phyloP scores from a whole-genome alignment of 1,140 invertebrate species.

The Zaprionus nigranus region DNA sequence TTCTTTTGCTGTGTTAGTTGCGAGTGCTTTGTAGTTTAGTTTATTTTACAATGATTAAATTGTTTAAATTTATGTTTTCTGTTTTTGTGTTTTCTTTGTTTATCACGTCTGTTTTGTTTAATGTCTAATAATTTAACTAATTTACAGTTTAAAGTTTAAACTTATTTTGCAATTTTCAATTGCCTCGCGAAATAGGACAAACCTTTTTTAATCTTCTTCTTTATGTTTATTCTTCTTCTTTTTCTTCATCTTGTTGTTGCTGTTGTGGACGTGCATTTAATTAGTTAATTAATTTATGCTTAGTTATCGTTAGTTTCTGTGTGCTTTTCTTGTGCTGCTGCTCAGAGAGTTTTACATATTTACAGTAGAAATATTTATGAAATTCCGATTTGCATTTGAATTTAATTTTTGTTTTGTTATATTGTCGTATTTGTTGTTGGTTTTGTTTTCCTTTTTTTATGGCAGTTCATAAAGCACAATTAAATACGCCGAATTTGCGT shows the following conservation, averaged over 20 bases:
- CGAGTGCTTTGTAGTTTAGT: conserved; percentile 38
- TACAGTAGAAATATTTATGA: conserved; percentile 75
- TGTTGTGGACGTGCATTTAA: conserved; percentile 74
- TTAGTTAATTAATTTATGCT: conserved; percentile 55
- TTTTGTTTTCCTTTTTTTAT: conserved; percentile 67
- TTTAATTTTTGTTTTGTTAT: conserved; percentile 43
- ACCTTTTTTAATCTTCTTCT: conserved; percentile 39
- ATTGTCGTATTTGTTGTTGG: conserved; percentile 22
- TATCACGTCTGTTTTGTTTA: conserved; percentile 82
- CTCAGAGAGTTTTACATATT: conserved; percentile 47
- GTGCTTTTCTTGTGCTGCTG: conserved; percentile 54
- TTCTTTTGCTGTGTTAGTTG: conserved; percentile 9
- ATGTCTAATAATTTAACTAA: conserved; percentile 82
- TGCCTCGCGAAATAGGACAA: conserved; percentile 60
- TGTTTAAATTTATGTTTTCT: conserved; percentile 41
- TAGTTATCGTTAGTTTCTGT: conserved; percentile 70
- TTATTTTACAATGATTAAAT: conserved; percentile 69
- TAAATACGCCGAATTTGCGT: conserved; percentile 72
- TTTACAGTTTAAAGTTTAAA: conserved; percentile 68
- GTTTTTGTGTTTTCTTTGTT: conserved; percentile 59
- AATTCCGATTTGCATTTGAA: conserved; percentile 47
- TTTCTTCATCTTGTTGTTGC: neutral
- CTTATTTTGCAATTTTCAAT: conserved; percentile 67
- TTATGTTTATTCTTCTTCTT: conserved; percentile 19
- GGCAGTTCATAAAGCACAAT: conserved; percentile 79